These are phyloP conservation scores for Scolopax bukidnonensis DNA, from an alignment of 2,797 vertebrate genomes.

Conservation along the genomic window DNA sequence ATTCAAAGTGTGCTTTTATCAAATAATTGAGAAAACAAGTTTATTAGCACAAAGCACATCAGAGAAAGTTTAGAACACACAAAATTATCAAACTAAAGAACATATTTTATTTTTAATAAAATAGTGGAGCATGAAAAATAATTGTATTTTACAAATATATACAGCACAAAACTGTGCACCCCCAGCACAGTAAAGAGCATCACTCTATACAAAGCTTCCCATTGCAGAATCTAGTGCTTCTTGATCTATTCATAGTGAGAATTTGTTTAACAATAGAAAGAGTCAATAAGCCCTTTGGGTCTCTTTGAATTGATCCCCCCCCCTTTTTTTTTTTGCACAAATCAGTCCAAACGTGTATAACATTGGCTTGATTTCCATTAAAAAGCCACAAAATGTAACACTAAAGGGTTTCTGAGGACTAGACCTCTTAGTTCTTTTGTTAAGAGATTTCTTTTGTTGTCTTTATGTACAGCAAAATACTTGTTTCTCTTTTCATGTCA, in stretches of 20 bases:
- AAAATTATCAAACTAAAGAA: conserved; percentile 86
- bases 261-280: conserved; percentile 89
- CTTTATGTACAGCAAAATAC: conserved; percentile 86
- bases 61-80: conserved; percentile 23
- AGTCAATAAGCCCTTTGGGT: conserved; percentile 83
- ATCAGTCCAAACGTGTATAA: conserved; percentile 87
- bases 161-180: conserved; percentile 82
- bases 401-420: conserved; percentile 79
- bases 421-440: conserved; percentile 87
- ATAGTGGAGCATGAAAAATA: conserved; percentile 85
- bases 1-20: background rate
- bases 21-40: background rate
- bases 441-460: conserved; percentile 84
- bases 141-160: conserved; percentile 87
- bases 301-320: conserved; percentile 80
- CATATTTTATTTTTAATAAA: conserved; percentile 95
- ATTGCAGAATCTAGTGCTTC: conserved; percentile 85
- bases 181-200: conserved; percentile 75
- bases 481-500: conserved; percentile 85
- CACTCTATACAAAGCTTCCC: conserved; percentile 80
- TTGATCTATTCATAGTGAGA: conserved; percentile 85
- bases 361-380: conserved; percentile 90
- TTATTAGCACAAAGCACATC: conserved; percentile 45
- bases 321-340: conserved; percentile 70
- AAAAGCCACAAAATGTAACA: conserved; percentile 89